Conservation (phyloP, 2,888 invertebrate species). For the Ariolimax columbianus region DNA sequence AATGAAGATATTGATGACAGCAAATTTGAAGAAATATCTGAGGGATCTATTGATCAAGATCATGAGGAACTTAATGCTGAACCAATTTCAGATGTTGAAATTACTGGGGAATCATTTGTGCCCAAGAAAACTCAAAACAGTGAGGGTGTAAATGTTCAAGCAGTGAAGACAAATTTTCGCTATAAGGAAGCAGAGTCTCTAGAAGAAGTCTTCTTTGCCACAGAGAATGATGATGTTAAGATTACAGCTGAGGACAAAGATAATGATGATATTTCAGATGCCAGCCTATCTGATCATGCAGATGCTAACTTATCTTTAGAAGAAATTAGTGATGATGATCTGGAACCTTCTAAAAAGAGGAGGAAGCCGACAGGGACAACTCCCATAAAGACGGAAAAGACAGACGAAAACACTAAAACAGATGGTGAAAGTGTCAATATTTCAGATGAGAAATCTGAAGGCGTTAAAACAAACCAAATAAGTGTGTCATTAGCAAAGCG, state of each 20-base stretch:
- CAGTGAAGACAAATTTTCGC: background rate
- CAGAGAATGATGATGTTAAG: slow-evolving; percentile 48
- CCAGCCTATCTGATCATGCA: slow-evolving; percentile 47
- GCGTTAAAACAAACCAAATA: background rate
- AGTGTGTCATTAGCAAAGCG: slow-evolving; percentile 8
- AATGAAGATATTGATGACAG: background rate
- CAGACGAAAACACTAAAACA: background rate
- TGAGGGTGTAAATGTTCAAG: background rate
- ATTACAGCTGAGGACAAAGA: slow-evolving; percentile 50
- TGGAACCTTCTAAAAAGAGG: slow-evolving; percentile 43
- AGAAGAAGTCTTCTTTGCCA: slow-evolving; percentile 49
- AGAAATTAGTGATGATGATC: slow-evolving; percentile 53
- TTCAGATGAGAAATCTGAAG: slow-evolving; percentile 11
- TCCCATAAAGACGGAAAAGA: slow-evolving; percentile 11
- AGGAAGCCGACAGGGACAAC: slow-evolving; percentile 20
- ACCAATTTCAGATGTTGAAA: slow-evolving; percentile 39
- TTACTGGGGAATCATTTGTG: slow-evolving; percentile 8
- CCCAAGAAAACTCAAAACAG: background rate
- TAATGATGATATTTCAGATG: slow-evolving; percentile 50
- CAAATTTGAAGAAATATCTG: slow-evolving; percentile 53
- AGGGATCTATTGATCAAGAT: slow-evolving; percentile 48
- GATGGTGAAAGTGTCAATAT: background rate
- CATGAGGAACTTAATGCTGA: slow-evolving; percentile 42
- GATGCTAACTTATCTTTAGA: slow-evolving; percentile 45
- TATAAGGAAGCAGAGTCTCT: slow-evolving; percentile 47